A percentile compares a stretch with the other conserved stretches of the same genome.
Evolutionary conservation across 2,113 vertebrate species (phyloP).

Genomic region (Pterophyllum scalare): DNA sequence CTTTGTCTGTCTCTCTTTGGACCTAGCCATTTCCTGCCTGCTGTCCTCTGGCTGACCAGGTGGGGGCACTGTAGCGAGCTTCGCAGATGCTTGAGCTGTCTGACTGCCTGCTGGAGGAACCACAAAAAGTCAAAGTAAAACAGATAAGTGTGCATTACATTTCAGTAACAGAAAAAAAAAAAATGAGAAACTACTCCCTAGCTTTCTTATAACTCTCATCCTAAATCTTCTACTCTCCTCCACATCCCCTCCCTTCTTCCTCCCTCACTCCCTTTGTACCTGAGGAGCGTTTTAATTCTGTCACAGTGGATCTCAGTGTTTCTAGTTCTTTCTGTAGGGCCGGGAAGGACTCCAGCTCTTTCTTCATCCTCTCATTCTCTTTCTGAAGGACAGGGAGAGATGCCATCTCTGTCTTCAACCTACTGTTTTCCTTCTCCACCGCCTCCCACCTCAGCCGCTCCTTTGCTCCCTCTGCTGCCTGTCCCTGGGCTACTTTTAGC

Average conservation of each 20-base stretch:
- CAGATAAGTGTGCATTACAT: background rate
- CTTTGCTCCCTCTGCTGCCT: constrained; percentile 63
- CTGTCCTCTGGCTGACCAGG: constrained; percentile 54
- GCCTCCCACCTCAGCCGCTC: constrained; percentile 66
- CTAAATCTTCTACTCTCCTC: background rate
- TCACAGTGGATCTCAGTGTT: constrained; percentile 78
- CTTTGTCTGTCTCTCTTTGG: constrained; percentile 7
- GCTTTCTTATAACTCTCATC: constrained; percentile 26
- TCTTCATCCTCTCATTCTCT: constrained; percentile 76
- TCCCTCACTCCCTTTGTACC: constrained; percentile 43
- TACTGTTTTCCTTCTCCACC: constrained; percentile 77
- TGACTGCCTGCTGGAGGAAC: constrained; percentile 47
- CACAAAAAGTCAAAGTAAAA: background rate
- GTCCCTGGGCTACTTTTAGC: constrained; percentile 66
- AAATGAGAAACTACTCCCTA: background rate
- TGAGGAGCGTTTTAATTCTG: constrained; percentile 59
- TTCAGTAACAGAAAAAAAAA: background rate
- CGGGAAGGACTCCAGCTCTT: constrained; percentile 76
- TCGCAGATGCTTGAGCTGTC: constrained; percentile 8
- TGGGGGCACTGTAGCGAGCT: constrained; percentile 34
- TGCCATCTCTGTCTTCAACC: constrained; percentile 75
- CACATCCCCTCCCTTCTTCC: background rate
- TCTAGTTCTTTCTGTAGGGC: constrained; percentile 82
- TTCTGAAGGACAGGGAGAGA: constrained; percentile 76
- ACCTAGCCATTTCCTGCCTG: constrained; percentile 10